Percentiles rank a stretch among this genome's conserved stretches.
Evolutionary conservation across 2,888 invertebrate species (phyloP).

Genomic region (Melanargia galathea): DNA sequence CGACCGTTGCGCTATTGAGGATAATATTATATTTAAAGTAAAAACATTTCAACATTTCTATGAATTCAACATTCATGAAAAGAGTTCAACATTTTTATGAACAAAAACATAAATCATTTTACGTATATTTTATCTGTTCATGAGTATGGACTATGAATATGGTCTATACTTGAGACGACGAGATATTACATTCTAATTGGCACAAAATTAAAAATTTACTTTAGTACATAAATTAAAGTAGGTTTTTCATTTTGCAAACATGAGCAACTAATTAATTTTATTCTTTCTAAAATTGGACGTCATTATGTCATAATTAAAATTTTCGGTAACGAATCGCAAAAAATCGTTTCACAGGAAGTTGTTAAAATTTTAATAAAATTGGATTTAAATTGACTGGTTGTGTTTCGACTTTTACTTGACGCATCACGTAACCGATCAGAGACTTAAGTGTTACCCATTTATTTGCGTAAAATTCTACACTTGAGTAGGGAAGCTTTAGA

Average conservation of each 20-base stretch:
- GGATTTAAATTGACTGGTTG: background rate
- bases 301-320: background rate
- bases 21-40: too few species aligned
- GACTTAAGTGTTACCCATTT: background rate
- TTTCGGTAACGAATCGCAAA: background rate
- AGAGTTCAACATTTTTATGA: background rate
- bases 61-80: too few species aligned
- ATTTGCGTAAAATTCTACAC: background rate
- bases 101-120: background rate
- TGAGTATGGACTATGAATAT: too few species aligned
- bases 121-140: background rate
- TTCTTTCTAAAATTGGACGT: background rate
- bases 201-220: too few species aligned
- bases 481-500: too few species aligned
- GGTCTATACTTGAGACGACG: background rate
- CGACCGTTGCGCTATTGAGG: too few species aligned
- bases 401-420: conserved; percentile 6
- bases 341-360: conserved; percentile 8
- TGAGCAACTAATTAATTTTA: background rate
- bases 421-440: conserved; percentile 5
- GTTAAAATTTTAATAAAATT: conserved; percentile 6
- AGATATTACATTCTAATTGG: background rate
- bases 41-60: too few species aligned
- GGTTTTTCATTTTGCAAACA: background rate
- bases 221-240: background rate